Evolutionary conservation across 1,140 invertebrate species (phyloP).

Genomic region (Plectrocnemia conspersa): DNA sequence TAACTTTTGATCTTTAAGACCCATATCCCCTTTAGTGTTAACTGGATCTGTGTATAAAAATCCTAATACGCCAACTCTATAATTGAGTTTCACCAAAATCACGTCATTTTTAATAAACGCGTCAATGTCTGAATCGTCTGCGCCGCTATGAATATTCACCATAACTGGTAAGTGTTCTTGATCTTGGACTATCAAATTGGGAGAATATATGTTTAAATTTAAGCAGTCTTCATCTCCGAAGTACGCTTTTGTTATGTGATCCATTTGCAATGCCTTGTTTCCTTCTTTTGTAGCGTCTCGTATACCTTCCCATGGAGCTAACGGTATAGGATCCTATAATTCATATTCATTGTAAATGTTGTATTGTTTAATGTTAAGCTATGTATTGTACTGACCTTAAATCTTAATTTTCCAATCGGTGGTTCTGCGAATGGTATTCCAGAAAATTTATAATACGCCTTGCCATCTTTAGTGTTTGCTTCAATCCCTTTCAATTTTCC

Average conservation of each 20-base stretch:
- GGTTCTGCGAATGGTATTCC: constrained; percentile 23
- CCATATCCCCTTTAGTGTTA: constrained; percentile 36
- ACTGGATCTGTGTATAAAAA: constrained; percentile 54
- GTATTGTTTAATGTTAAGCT: not conserved
- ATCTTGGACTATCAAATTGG: not conserved
- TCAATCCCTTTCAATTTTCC: constrained; percentile 13
- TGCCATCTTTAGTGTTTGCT: constrained; percentile 2
- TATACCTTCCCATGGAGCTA: not conserved
- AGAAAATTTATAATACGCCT: constrained; percentile 12
- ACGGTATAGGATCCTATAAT: not conserved
- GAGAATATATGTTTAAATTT: not conserved
- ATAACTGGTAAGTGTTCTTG: not conserved
- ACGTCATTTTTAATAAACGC: constrained; percentile 49
- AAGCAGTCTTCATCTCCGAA: not conserved
- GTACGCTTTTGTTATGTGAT: not conserved
- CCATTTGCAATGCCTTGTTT: not conserved
- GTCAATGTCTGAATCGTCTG: constrained; percentile 34
- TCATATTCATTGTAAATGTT: not conserved
- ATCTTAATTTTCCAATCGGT: constrained; percentile 21
- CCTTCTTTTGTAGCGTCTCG: not conserved
- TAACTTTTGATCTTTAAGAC: constrained; percentile 33
- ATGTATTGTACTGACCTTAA: constrained; percentile 7
- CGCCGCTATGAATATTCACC: not conserved
- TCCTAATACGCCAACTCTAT: constrained; percentile 48
- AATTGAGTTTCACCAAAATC: constrained; percentile 48